Conservation (phyloP, 1,140 invertebrate species). For the Conus ventricosus region DNA sequence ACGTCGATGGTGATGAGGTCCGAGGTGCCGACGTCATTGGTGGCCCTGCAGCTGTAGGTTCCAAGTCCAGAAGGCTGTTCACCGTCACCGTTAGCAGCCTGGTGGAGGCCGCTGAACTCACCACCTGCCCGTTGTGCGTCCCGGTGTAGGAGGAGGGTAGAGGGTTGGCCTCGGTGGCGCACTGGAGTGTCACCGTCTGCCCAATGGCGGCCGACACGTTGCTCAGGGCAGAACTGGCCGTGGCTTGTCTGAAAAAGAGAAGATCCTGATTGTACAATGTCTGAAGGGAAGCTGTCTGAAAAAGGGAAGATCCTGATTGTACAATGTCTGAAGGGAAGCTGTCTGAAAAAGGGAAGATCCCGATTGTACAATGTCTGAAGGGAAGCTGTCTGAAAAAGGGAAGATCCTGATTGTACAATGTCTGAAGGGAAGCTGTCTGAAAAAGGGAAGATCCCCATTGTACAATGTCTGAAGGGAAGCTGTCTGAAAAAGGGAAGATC, state of each 20-base stretch:
- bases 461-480: too few species aligned
- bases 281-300: conserved; percentile 1
- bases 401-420: too few species aligned
- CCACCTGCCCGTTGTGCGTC: conserved; percentile 10
- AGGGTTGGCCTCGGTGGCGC: conserved; percentile 17
- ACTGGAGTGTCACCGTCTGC: not conserved
- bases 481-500: too few species aligned
- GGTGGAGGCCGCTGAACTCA: not conserved
- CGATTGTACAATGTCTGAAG: not conserved
- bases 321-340: not conserved
- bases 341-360: conserved; percentile 6
- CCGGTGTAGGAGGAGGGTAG: conserved; percentile 19
- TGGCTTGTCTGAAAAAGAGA: conserved; percentile 24
- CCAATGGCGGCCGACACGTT: not conserved
- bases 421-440: too few species aligned
- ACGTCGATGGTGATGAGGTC: not conserved
- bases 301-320: not conserved
- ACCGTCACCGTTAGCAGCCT: not conserved
- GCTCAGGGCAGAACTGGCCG: not conserved
- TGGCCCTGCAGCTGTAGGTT: conserved; percentile 7
- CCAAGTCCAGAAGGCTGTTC: not conserved
- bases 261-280: too few species aligned
- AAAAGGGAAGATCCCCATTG: too few species aligned
- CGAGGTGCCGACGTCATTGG: not conserved
- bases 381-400: too few species aligned